Evolutionary conservation across 2,113 vertebrate species (phyloP), one percentile per base, ranked within the genome.

Genomic region (Ictalurus punctatus): DNA sequence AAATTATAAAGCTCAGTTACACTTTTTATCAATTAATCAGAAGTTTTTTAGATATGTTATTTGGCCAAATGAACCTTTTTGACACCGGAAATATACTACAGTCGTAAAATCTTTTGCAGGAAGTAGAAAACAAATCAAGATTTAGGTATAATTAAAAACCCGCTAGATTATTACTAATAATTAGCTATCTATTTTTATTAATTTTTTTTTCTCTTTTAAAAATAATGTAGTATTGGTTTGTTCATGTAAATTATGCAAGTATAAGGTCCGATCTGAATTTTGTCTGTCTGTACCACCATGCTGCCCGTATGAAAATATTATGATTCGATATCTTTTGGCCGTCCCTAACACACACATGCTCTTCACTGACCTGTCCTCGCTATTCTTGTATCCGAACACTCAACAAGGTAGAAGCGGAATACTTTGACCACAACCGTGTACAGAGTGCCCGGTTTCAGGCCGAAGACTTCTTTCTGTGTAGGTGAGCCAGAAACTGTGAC

Each of bases 381-480:
- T 9, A 10, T 1, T 17, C 23, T 14, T 23, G 87, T 85, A 37
- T 90, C 80, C 9, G 30, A 0, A 91, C 95, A 96, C 7, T 27
- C 14, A 59, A 93, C 37, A 27, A 0, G 69, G 67, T 90, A 94
- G 86, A 92, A 95, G 1, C 84, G 44, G 61, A 95, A 93, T 3
- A 93, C 94, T 92, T 96, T 96, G 13, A 96, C 84, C 19, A 91
- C 93, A 40, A 96, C 95, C 8, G 0, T 94, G 34, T 96, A 96
- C 0, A 92, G 14, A 3, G 93, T 94, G 44, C 95, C 95, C 4
- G 94, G 89, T 83, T 48, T 90, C 79, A 96, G 90, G 89, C 94
- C 95, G 0, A 84, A 83, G 56, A 96, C 86, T 9, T 84, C 44
- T 58, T 0, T 93, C 44, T 91, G 56, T 13, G 90, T 92, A 21